phyloP scores from a whole-genome alignment of 2,888 invertebrate genomes.

The Lithophane ornitopus region DNA sequence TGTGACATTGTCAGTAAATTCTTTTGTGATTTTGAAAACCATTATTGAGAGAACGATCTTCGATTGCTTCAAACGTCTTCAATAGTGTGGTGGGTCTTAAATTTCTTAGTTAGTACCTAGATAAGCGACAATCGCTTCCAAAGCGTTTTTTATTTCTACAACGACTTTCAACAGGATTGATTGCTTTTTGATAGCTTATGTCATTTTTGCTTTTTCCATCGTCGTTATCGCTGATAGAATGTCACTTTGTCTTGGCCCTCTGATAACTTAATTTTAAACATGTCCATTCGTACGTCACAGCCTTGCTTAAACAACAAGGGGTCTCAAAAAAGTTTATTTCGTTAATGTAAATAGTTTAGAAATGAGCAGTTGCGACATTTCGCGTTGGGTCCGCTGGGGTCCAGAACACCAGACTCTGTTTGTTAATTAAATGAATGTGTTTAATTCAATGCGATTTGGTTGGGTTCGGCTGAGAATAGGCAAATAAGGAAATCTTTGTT shows the following conservation, averaged over 20 bases:
- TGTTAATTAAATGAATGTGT: constrained; percentile 51
- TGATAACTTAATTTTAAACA: constrained; percentile 23
- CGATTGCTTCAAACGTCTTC: not conserved
- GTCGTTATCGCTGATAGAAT: too few relatives aligned
- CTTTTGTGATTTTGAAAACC: not conserved
- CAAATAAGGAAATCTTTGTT: constrained; percentile 2
- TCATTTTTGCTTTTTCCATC: too few relatives aligned
- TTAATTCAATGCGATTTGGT: constrained; percentile 31
- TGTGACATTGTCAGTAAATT: not conserved
- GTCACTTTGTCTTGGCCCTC: too few relatives aligned
- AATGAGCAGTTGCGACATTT: constrained; percentile 66
- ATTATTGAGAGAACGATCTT: not conserved
- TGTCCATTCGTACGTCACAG: constrained; percentile 21
- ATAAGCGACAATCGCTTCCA: too few relatives aligned
- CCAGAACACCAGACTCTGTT: constrained; percentile 45
- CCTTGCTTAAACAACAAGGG: constrained; percentile 33
- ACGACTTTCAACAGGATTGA: too few relatives aligned
- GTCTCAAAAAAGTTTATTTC: constrained; percentile 72
- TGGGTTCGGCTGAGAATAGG: constrained; percentile 13
- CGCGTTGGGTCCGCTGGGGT: constrained; percentile 3
- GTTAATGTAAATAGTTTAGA: constrained; percentile 74
- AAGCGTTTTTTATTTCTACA: too few relatives aligned
- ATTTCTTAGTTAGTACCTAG: not conserved
- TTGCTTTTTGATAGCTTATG: too few relatives aligned
- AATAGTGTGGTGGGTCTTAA: not conserved